phyloP scores from a whole-genome alignment of 2,113 vertebrate species.

The Cavia aperea region DNA sequence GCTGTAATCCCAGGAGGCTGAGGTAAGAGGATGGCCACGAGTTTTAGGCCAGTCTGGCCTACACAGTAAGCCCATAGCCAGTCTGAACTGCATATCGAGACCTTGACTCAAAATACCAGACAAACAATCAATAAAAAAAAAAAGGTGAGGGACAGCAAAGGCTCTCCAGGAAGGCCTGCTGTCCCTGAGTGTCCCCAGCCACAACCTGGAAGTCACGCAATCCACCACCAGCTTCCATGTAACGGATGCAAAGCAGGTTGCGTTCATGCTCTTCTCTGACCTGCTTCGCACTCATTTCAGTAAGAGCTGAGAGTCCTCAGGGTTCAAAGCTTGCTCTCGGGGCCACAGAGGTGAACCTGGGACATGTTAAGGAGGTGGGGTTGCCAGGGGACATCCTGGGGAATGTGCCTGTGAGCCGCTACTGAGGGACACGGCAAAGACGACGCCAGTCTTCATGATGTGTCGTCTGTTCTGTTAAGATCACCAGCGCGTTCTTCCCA shows the following conservation, averaged over 20 bases:
- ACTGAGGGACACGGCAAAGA: not conserved
- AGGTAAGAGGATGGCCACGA: no score
- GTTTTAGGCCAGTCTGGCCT: no score
- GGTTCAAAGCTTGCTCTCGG: not conserved
- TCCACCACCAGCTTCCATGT: not conserved
- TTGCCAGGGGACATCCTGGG: fast-evolving
- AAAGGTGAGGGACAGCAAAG: not conserved
- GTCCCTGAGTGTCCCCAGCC: fast-evolving
- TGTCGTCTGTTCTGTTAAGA: not conserved
- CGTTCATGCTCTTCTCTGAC: not conserved
- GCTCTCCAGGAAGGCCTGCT: not conserved
- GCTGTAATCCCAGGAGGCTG: not conserved
- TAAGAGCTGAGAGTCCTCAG: not conserved
- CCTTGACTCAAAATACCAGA: no score
- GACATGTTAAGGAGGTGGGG: not conserved
- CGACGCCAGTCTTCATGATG: not conserved
- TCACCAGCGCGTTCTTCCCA: not conserved
- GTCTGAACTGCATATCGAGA: no score
- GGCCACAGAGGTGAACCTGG: not conserved
- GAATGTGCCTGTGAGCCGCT: fast-evolving
- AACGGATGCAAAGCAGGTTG: not conserved
- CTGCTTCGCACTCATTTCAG: not conserved
- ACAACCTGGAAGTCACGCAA: fast-evolving
- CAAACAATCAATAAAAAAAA: not conserved
- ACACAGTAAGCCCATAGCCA: no score